These are phyloP conservation scores for Origma solitaria DNA, from an alignment of 2,113 vertebrate genomes.

Conservation along the genomic window DNA sequence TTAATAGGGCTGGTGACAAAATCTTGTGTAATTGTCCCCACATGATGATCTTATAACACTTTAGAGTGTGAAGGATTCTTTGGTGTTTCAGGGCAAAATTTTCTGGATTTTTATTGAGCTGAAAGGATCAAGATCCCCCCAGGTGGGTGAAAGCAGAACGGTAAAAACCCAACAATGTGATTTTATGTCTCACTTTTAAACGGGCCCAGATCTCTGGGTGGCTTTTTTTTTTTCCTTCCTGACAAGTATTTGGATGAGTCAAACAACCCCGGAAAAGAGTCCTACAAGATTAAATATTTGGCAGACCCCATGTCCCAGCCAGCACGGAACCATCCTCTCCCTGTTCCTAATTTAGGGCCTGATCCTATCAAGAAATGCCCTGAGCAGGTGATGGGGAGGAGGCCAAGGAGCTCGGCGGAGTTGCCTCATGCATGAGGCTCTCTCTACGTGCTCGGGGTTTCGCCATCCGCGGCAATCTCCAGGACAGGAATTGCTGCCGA, in stretches of 20 bases:
- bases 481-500: not conserved
- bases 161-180: not conserved
- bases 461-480: not conserved
- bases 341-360: not conserved
- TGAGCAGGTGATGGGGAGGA: not conserved
- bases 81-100: not conserved
- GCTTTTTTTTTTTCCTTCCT: not conserved
- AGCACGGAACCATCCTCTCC: not conserved
- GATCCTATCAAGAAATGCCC: not conserved
- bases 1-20: not conserved
- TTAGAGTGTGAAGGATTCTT: not conserved
- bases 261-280: not conserved
- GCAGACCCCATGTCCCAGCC: not conserved
- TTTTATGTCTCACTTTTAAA: not conserved
- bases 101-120: not conserved
- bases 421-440: not conserved
- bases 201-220: rapidly evolving
- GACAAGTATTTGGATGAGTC: not conserved
- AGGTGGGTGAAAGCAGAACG: not conserved
- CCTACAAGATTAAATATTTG: not conserved
- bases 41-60: not conserved
- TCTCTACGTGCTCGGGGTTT: not conserved
- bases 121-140: not conserved
- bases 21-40: not conserved
- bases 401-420: not conserved